Conservation (phyloP, 2,888 invertebrate genomes). For the Oasisia sp. region DNA sequence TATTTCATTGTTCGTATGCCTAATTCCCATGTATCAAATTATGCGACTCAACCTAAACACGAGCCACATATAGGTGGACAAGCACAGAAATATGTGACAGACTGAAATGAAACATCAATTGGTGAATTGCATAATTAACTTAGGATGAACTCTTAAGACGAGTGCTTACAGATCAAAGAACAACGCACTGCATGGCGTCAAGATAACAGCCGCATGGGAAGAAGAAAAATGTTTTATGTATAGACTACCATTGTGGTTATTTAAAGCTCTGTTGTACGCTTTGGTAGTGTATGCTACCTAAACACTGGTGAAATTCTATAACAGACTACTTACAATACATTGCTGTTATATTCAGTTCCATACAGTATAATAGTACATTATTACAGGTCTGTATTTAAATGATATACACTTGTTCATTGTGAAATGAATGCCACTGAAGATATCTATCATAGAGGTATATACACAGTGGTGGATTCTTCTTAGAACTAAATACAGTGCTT, state of each 20-base stretch:
- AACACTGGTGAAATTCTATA: background rate
- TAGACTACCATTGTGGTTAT: background rate
- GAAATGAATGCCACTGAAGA: background rate
- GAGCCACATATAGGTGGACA: no score
- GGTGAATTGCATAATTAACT: background rate
- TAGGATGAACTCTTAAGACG: background rate
- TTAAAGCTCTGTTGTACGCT: background rate
- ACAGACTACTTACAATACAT: background rate
- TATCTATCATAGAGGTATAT: background rate
- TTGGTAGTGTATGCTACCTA: background rate
- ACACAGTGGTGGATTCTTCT: background rate
- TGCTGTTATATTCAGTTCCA: background rate
- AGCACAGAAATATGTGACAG: no score
- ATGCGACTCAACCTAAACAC: no score
- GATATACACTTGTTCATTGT: background rate
- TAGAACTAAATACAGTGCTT: background rate
- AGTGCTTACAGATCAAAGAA: background rate
- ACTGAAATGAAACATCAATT: background rate
- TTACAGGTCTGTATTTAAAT: no score
- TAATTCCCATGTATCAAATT: no score
- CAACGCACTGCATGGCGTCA: background rate
- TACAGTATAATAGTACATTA: no score
- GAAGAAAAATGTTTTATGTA: background rate
- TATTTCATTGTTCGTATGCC: no score
- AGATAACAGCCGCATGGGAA: background rate